Base-by-base conservation (phyloP, 2,888 invertebrate species). In the Nesidiocoris tenuis region DNA sequence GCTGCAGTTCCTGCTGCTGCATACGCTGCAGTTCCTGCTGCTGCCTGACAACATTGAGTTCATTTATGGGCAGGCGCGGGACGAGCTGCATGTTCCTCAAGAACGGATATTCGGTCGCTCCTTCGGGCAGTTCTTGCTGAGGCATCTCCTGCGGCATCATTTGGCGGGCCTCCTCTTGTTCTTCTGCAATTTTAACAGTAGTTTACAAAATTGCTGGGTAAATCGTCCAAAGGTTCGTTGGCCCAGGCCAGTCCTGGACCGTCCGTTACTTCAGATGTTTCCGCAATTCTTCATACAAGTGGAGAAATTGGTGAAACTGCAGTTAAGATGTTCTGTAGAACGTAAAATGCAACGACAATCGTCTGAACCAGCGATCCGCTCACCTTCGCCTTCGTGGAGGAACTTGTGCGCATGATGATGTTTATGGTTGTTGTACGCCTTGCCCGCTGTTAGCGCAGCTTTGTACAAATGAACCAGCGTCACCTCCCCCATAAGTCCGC, bases 351-450 rank as follows among this genome's bases (percentile, higher is more conserved):
- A n/a, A n/a, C n/a, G n/a, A n/a, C n/a, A n/a, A n/a, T n/a, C n/a
- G n/a, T n/a, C n/a, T n/a, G n/a, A n/a, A n/a, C n/a, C n/a, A n/a
- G n/a, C n/a, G n/a, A n/a, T n/a, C n/a, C n/a, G 9, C 23, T 24
- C 22, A 66, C 64, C 66, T 74, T 55, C 63, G 16, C 64, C 80
- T 85, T 76, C 86, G 83, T 18, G 86, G 84, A 24, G 86, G 84
- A 79, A 86, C 85, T 24, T 86, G 84, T 0, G 89, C 86, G 25
- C 92, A 83, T 94, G 93, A 82, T 94, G 94, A 82, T 94, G 94
- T 82, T 93, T 94, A 84, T 94, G 93, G 82, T 93, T 92, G 79
- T 90, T 90, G 84, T 94, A 93, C 0, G 93, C 93, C 83, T 94
- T 94, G 0, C 94, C 94, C 1, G 93, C 93, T 1, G 92, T 92